Evolutionary conservation across 2,888 invertebrate species (phyloP), one percentile per base, ranked within the genome.

Genomic region (Cephus sareptanus): DNA sequence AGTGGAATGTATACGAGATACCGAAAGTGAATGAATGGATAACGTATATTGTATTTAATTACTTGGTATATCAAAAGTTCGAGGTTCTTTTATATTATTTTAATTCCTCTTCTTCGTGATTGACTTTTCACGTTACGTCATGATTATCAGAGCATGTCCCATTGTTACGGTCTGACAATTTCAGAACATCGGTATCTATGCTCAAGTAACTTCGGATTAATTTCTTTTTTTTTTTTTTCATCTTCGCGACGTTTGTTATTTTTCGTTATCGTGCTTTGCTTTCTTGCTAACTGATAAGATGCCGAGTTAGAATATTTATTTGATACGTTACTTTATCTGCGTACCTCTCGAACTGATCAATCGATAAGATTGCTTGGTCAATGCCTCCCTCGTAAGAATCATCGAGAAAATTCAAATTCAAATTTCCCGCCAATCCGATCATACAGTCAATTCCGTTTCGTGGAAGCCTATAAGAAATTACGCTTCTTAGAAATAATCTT

Each of bases 81-180:
- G 23, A 56, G 23, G 2, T 15, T 15, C 15, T 56, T 40, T 56
- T 56, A 56, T 56, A 56, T 9, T 56, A 23, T 56, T 23, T 56
- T 56, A 23, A 56, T 56, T 56, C 1, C 56, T 56, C 23, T 9
- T 56, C 23, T 56, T n/a, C n/a, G 56, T 23, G 56, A 56, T 56
- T 15, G 56, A 56, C 23, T 56, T 56, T 23, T 56, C 56, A 23
- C 77, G 75, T 79, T 80, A 74, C 79, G 74, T 82, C 79, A 82
- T 68, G 71, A 78, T 82, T 81, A 81, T 80, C 80, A 79, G 79
- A 79, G 78, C 79, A 73, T 74, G 68, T 77, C 70, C 69, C 75
- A 76, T 76, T 31, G 33, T 73, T 69, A 56, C 56, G 56, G 56
- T 23, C 56, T 56, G 56, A 56, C 56, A 23, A 56, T 56, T 23